Evolutionary conservation across 2,888 invertebrate species (phyloP).

Genomic region (Nomada lathburiana): DNA sequence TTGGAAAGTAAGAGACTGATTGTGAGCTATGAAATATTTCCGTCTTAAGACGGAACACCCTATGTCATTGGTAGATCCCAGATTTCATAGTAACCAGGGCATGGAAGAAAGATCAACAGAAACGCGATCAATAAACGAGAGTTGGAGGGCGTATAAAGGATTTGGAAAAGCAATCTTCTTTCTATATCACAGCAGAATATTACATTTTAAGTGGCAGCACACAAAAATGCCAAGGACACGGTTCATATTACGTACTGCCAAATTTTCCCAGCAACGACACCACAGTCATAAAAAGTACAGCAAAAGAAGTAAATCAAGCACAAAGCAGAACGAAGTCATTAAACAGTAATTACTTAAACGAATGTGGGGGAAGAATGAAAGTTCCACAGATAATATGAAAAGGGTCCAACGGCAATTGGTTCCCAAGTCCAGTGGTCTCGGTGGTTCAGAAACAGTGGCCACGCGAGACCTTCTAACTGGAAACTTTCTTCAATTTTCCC

Average conservation of each 20-base stretch:
- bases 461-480: background rate
- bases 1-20: too few species aligned
- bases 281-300: background rate
- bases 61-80: constrained; percentile 25
- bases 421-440: background rate
- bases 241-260: background rate
- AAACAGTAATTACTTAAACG: background rate
- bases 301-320: background rate
- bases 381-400: background rate
- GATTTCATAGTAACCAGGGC: constrained; percentile 25
- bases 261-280: background rate
- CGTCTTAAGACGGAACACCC: too few species aligned
- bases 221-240: background rate
- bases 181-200: constrained; percentile 9
- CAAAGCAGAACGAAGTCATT: background rate
- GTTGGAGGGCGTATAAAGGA: constrained; percentile 21
- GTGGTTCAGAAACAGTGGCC: background rate
- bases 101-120: constrained; percentile 52
- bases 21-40: too few species aligned
- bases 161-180: constrained; percentile 24
- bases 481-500: constrained; percentile 9
- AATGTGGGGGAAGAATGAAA: background rate
- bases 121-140: constrained; percentile 43
- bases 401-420: background rate
- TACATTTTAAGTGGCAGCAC: background rate